Evolutionary conservation across 2,113 vertebrate species (phyloP).

Genomic region (Mystacornis crossleyi): DNA sequence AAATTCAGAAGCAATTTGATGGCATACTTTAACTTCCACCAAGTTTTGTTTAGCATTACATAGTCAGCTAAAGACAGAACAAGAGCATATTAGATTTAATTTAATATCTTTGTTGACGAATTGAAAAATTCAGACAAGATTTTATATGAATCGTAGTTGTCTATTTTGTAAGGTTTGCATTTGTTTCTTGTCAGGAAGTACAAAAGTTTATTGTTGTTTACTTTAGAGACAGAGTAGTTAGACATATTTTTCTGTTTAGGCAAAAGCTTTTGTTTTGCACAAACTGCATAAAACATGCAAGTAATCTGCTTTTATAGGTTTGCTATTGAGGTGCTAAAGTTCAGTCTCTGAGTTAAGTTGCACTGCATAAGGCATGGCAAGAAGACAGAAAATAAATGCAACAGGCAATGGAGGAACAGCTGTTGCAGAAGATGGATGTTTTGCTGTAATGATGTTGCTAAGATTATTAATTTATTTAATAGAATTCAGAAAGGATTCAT

Average conservation of each 20-base stretch:
- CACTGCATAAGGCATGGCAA: not conserved
- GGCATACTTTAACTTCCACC: not conserved
- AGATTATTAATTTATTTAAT: constrained; percentile 76
- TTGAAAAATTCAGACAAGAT: not conserved
- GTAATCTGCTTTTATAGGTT: not conserved
- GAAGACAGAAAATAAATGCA: constrained; percentile 45
- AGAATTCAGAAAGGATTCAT: constrained; percentile 71
- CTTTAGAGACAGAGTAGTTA: not conserved
- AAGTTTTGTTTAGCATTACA: not conserved
- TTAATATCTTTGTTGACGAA: not conserved
- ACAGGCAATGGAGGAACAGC: constrained; percentile 36
- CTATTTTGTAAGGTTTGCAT: not conserved
- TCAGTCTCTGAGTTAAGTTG: not conserved
- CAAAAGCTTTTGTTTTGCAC: not conserved
- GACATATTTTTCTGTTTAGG: not conserved
- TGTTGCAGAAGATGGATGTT: constrained; percentile 70
- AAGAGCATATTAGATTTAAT: not conserved
- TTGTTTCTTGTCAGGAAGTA: not conserved
- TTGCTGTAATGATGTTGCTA: constrained; percentile 66
- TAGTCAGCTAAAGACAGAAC: not conserved
- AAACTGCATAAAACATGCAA: not conserved
- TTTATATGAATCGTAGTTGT: not conserved
- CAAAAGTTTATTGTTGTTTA: not conserved
- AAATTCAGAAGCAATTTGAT: not conserved
- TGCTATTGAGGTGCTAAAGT: not conserved